phyloP scores from a whole-genome alignment of 2,113 vertebrate genomes.

The Rafetus swinhoei region DNA sequence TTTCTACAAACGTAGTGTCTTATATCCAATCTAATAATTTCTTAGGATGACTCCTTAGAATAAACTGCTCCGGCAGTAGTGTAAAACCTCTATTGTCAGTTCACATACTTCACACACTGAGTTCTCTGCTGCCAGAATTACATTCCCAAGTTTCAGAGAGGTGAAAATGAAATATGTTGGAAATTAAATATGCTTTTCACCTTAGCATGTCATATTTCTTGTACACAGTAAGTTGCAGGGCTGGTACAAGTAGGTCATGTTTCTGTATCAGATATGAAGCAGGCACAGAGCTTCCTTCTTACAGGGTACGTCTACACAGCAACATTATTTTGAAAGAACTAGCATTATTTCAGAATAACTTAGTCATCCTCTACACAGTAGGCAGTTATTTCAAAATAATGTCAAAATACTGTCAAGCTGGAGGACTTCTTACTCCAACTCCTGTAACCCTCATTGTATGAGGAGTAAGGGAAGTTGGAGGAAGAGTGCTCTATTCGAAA shows the following conservation, averaged over 20 bases:
- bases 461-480: no score
- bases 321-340: no score
- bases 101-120: neutral
- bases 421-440: no score
- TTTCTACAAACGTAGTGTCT: neutral
- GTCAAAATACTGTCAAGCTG: no score
- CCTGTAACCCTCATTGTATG: no score
- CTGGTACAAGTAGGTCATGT: neutral
- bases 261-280: neutral
- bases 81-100: neutral
- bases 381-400: no score
- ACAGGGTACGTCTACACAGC: neutral
- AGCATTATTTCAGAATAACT: no score
- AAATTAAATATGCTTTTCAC: slow-evolving; percentile 32
- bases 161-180: neutral
- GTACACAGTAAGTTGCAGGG: neutral
- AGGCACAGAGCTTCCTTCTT: neutral
- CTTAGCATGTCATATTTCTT: neutral
- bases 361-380: no score
- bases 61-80: neutral
- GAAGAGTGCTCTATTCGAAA: no score
- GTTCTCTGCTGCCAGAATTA: neutral
- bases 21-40: neutral
- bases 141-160: slow-evolving; percentile 40
- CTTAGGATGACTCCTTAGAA: neutral